A percentile compares a stretch with the other conserved stretches of the same genome.
phyloP scores from a whole-genome alignment of 1,140 invertebrate species.

The Bombus ignitus region DNA sequence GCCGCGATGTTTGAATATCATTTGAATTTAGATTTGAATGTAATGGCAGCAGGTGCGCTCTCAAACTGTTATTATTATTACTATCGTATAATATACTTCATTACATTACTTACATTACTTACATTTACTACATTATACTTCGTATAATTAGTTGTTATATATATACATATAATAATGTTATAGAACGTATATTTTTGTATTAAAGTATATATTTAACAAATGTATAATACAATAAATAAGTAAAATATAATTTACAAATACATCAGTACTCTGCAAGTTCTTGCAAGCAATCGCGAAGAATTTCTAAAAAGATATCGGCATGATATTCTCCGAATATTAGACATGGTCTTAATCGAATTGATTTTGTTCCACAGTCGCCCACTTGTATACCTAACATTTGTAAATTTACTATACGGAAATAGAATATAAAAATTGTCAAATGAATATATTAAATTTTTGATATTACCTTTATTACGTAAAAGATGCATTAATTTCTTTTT shows the following conservation, averaged over 20 bases:
- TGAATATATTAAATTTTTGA: not conserved
- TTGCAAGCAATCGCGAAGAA: constrained; percentile 22
- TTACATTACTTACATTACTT: too few species aligned
- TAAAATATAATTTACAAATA: constrained; percentile 15
- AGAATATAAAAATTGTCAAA: not conserved
- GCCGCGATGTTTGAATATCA: constrained; percentile 35
- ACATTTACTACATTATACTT: too few species aligned
- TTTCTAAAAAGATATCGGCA: constrained; percentile 44
- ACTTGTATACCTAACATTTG: constrained; percentile 29
- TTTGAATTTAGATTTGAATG: not conserved
- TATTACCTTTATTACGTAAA: constrained; percentile 41
- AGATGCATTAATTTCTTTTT: constrained; percentile 10
- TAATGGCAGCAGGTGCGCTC: not conserved
- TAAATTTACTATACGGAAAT: not conserved
- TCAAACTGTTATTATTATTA: not conserved
- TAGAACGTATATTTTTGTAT: not conserved
- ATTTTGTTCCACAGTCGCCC: constrained; percentile 21
- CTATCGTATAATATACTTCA: not conserved
- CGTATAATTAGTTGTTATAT: not conserved
- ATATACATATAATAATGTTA: too few species aligned
- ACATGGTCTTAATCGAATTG: constrained; percentile 37
- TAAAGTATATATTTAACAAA: constrained; percentile 37
- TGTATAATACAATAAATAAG: constrained; percentile 1
- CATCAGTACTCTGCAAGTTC: constrained; percentile 27
- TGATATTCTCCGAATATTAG: constrained; percentile 48